Evolutionary conservation across 2,888 invertebrate species (phyloP).

Genomic region (Disparrhopalites patrizii): DNA sequence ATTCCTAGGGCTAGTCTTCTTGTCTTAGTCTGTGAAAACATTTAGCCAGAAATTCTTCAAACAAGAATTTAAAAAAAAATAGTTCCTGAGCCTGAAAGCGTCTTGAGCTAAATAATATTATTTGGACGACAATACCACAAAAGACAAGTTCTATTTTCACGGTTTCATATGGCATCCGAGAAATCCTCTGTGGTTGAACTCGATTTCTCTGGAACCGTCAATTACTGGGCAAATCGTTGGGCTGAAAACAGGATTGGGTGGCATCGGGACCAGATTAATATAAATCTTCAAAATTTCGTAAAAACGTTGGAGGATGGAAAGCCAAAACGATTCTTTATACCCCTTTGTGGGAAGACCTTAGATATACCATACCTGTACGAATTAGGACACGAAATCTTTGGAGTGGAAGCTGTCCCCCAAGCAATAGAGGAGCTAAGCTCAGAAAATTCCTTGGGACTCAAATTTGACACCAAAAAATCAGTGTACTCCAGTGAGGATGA

Average conservation of each 20-base stretch:
- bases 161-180: no score
- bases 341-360: constrained; percentile 36
- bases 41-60: no score
- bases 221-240: constrained; percentile 42
- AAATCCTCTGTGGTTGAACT: background rate
- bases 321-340: constrained; percentile 32
- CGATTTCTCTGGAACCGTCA: constrained; percentile 25
- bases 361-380: constrained; percentile 32
- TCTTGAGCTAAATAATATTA: no score
- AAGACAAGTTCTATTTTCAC: no score
- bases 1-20: no score
- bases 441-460: constrained; percentile 40
- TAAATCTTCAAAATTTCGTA: constrained; percentile 27
- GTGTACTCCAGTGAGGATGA: constrained; percentile 29
- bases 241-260: constrained; percentile 36
- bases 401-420: constrained; percentile 31
- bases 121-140: no score
- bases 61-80: no score
- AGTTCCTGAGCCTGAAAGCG: no score
- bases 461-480: constrained; percentile 16
- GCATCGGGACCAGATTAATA: constrained; percentile 36
- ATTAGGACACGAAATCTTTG: constrained; percentile 32
- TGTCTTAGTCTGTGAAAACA: no score
- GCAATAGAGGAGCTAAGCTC: constrained; percentile 30
- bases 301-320: constrained; percentile 8